Conservation (phyloP, 2,888 invertebrate species). For the Pelosia muscerda region DNA sequence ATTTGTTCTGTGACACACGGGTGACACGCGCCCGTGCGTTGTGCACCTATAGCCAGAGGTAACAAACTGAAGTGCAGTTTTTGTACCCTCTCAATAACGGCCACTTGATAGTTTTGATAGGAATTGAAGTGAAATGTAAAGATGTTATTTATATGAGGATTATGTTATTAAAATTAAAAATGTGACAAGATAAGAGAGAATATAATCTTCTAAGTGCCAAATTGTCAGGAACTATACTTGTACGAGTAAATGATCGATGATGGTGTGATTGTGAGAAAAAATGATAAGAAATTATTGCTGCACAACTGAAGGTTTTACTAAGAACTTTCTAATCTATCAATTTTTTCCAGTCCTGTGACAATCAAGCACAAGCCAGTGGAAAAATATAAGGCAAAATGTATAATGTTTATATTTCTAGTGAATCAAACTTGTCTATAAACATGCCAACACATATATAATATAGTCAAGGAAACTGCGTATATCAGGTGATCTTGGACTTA, state of each 20-base stretch:
- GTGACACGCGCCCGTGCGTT: slow-evolving; percentile 79
- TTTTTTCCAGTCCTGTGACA: too few species aligned
- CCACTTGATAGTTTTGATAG: not conserved
- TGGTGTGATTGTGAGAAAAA: too few species aligned
- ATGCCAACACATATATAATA: too few species aligned
- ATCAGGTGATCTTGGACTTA: too few species aligned
- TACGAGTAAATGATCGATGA: too few species aligned
- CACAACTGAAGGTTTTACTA: not conserved
- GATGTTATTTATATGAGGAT: not conserved
- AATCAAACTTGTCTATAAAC: too few species aligned
- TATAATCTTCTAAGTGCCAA: not conserved
- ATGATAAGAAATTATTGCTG: not conserved
- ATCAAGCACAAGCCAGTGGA: too few species aligned
- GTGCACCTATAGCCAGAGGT: slow-evolving; percentile 76
- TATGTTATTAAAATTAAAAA: not conserved
- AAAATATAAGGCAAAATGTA: too few species aligned
- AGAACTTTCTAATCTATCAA: too few species aligned
- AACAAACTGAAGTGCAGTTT: slow-evolving; percentile 52
- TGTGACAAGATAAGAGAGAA: not conserved
- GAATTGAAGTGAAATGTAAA: not conserved
- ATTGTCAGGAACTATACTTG: not conserved
- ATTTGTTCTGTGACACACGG: slow-evolving; percentile 84
- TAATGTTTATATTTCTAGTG: too few species aligned
- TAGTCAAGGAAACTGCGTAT: too few species aligned
- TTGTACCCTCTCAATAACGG: slow-evolving; percentile 26